Conservation (phyloP, 2,888 invertebrate genomes). For the Vanessa cardui region DNA sequence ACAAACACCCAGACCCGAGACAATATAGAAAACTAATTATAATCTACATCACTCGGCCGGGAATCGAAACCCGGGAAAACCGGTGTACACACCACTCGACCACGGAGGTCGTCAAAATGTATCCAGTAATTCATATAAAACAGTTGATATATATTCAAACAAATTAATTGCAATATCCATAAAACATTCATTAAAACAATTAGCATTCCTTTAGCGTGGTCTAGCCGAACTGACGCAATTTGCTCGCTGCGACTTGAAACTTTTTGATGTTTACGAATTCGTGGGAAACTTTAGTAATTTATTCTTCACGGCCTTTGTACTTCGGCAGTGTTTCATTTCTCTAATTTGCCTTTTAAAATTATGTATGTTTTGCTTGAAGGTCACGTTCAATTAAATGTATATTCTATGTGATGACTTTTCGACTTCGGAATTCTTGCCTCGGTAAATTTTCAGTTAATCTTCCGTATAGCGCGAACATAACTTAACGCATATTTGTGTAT, state of each 20-base stretch:
- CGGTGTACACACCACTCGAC: no score
- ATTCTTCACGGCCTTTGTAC: slow-evolving; percentile 52
- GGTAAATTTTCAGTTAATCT: no score
- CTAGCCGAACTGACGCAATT: slow-evolving; percentile 17
- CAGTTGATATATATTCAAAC: not conserved
- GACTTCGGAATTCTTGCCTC: no score
- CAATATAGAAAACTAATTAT: no score
- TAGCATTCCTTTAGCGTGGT: slow-evolving; percentile 22
- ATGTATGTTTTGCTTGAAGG: slow-evolving; percentile 42
- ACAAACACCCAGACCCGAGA: no score
- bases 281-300: slow-evolving; percentile 67
- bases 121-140: no score
- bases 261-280: slow-evolving; percentile 56
- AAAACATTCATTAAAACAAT: slow-evolving; percentile 23
- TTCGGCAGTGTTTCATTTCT: slow-evolving; percentile 57
- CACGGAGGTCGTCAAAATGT: no score
- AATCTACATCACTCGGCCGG: no score
- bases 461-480: no score
- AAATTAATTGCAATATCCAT: slow-evolving; percentile 10
- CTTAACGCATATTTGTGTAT: no score
- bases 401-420: no score
- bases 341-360: slow-evolving; percentile 57
- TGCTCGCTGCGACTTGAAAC: slow-evolving; percentile 50
- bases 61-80: no score
- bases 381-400: slow-evolving; percentile 24